A percentile compares a stretch with the other conserved stretches of the same genome.
Conservation (phyloP, 92 coral and sea anemone species). For the Isaurus tuberculatus region DNA sequence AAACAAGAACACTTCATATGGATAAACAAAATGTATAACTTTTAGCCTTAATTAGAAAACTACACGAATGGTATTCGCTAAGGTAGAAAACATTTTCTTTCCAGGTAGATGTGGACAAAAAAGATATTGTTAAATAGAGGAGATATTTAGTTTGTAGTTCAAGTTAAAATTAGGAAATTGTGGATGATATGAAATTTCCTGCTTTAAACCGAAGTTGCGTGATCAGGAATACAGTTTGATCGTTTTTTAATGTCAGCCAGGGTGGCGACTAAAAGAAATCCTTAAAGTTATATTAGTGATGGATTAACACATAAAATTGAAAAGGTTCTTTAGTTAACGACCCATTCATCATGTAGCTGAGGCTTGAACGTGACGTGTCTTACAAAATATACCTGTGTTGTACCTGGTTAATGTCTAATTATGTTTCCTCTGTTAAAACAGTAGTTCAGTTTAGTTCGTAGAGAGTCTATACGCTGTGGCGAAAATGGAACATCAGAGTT, state of each 20-base stretch:
- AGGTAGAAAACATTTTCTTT: too few species aligned
- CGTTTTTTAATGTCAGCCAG: slow-evolving; percentile 14
- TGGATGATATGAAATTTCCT: background rate
- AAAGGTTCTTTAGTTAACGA: background rate
- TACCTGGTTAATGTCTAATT: background rate
- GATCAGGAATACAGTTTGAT: background rate
- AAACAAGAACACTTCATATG: background rate
- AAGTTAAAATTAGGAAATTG: background rate
- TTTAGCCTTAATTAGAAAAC: background rate
- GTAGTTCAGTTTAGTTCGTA: background rate
- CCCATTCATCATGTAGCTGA: slow-evolving; percentile 1
- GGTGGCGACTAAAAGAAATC: slow-evolving; percentile 3
- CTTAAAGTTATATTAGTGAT: background rate
- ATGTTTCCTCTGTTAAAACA: background rate
- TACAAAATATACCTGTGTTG: background rate
- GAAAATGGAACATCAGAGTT: background rate
- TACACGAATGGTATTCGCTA: too few species aligned
- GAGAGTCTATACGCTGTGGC: too few species aligned
- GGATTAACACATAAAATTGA: background rate
- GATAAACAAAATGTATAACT: background rate
- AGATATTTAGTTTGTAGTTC: background rate
- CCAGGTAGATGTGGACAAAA: background rate
- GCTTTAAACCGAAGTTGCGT: background rate
- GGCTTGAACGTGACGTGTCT: slow-evolving; percentile 18
- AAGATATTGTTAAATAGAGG: background rate